Base-by-base conservation (phyloP, 2,888 invertebrate genomes). In the Micoletzkya japonica region DNA sequence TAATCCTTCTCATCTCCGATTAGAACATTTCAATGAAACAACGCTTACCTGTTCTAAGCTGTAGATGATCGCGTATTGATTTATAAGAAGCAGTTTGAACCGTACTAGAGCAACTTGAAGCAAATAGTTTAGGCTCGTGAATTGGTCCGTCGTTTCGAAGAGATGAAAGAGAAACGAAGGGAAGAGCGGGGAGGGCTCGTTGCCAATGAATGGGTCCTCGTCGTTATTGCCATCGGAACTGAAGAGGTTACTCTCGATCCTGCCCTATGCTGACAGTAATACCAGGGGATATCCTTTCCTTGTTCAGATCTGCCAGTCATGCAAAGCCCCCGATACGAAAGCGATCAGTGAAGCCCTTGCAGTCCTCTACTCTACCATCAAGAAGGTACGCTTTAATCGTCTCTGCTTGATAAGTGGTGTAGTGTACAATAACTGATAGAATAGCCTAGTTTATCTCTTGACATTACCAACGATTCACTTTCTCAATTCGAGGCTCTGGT, bases 141-240 rank as follows among this genome's bases (percentile, higher is more conserved):
- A 52, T 71, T 85, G 26, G 79, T 82, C 1, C 30, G 75, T 2
- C 70, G 83, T 28, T 63, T 84, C 34, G 70, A 73, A 14, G 68
- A 56, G 24, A 68, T 78, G n/a, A n/a, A n/a, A n/a, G n/a, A n/a
- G n/a, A n/a, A n/a, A n/a, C n/a, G n/a, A n/a, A n/a, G n/a, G n/a
- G n/a, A n/a, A n/a, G n/a, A n/a, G n/a, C n/a, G n/a, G 28, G 82
- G 83, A 34, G 73, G 79, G 2, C 73, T 83, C 71, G 74, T 76
- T 32, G 70, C 56, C 28, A 76, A 79, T n/a, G 80, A 81, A 44
- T 85, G 85, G 85, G 78, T 82, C 10, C 79, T 85, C 82, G 72
- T 85, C 49, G 81, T 84, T 52, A 78, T 85, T 24, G 82, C 85
- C 7, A 81, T 85, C 36, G 85, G 85, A 34, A 82, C 82, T 1